Evolutionary conservation across 2,797 vertebrate genomes (phyloP).

Genomic region (Rhinatrema bivittatum): DNA sequence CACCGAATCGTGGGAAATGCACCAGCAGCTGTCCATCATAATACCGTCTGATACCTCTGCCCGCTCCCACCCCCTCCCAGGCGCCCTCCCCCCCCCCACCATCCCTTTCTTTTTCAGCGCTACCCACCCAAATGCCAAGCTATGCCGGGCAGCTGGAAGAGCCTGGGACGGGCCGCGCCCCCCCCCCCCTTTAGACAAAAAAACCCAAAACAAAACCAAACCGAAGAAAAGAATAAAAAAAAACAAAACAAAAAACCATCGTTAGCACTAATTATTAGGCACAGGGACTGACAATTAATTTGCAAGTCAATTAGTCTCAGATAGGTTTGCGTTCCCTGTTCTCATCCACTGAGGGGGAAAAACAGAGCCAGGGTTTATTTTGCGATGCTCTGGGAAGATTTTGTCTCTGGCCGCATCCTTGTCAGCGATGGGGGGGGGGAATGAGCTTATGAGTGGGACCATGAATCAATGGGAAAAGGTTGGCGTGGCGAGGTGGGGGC

Average conservation of each 20-base stretch:
- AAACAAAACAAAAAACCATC: slow-evolving; percentile 39
- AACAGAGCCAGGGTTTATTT: slow-evolving; percentile 44
- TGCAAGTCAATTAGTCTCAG: slow-evolving; percentile 67
- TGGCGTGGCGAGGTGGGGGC: background rate
- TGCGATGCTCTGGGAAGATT: slow-evolving; percentile 17
- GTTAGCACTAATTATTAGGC: slow-evolving; percentile 63
- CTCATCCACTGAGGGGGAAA: slow-evolving; percentile 53
- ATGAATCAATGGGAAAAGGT: background rate
- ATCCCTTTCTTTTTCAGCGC: slow-evolving; percentile 21
- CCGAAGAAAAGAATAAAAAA: slow-evolving; percentile 6
- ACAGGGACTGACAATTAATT: slow-evolving; percentile 60
- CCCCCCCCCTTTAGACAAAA: background rate
- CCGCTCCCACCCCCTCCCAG: background rate
- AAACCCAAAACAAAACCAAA: slow-evolving; percentile 1
- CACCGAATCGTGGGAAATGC: slow-evolving; percentile 7
- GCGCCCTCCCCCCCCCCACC: background rate
- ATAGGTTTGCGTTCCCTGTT: slow-evolving; percentile 56
- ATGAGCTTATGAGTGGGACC: background rate
- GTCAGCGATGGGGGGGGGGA: background rate
- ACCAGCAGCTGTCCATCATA: slow-evolving; percentile 20
- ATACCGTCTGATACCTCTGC: slow-evolving; percentile 4
- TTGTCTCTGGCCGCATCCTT: slow-evolving; percentile 2
- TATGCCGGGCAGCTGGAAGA: slow-evolving; percentile 2
- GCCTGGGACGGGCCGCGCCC: background rate
- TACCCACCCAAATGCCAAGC: slow-evolving; percentile 22